Evolutionary conservation across 2,888 invertebrate species (phyloP).

Genomic region (Gymnosoma rotundatum): DNA sequence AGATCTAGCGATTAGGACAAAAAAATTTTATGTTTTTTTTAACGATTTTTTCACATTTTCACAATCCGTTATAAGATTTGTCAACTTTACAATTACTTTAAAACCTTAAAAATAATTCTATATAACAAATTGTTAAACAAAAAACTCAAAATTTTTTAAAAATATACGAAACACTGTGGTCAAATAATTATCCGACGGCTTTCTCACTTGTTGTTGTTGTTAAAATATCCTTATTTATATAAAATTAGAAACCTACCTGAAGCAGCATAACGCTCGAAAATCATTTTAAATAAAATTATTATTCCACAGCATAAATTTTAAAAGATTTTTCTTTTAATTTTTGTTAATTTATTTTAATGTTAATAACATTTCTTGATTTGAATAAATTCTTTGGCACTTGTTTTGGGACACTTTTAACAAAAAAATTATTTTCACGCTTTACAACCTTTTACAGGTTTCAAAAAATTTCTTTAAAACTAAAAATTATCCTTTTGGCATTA

Average conservation of each 20-base stretch:
- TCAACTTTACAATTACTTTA: no score
- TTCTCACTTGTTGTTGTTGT: no score
- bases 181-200: no score
- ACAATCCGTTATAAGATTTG: no score
- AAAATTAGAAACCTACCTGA: conserved; percentile 80
- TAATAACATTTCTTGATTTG: not conserved
- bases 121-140: no score
- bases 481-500: conserved; percentile 5
- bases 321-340: not conserved
- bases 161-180: no score
- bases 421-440: not conserved
- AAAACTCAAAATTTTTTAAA: no score
- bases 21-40: no score
- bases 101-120: no score
- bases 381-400: conserved; percentile 31
- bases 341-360: conserved; percentile 2
- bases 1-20: no score
- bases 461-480: not conserved
- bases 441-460: not conserved
- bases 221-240: not conserved
- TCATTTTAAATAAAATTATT: conserved; percentile 73
- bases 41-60: no score
- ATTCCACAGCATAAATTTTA: conserved; percentile 18
- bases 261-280: conserved; percentile 81
- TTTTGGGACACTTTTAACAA: not conserved